These are phyloP conservation scores for Carettochelys insculpta DNA, from an alignment of 2,113 vertebrate genomes.

Conservation along the genomic window DNA sequence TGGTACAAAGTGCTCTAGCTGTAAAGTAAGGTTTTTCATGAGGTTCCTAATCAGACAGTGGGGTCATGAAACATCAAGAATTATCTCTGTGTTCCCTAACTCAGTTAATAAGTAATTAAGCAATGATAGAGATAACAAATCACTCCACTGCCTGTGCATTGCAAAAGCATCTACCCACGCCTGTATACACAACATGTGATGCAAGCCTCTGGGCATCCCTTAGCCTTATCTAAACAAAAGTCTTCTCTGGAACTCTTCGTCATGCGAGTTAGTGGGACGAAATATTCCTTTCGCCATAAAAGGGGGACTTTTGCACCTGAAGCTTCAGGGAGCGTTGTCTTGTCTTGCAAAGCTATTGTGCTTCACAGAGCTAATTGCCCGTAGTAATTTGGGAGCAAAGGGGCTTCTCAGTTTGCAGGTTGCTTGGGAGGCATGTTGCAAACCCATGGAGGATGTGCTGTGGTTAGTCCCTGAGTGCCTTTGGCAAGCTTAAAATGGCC, in stretches of 20 bases:
- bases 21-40: background rate
- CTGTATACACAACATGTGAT: constrained; percentile 67
- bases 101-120: constrained; percentile 69
- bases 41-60: background rate
- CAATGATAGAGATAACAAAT: constrained; percentile 59
- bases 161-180: constrained; percentile 58
- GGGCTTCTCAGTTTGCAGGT: background rate
- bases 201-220: constrained; percentile 68
- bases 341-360: constrained; percentile 53
- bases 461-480: background rate
- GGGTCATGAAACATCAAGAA: constrained; percentile 63
- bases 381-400: constrained; percentile 43
- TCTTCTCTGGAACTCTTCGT: constrained; percentile 69
- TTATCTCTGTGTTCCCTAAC: constrained; percentile 47
- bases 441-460: background rate
- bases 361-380: constrained; percentile 58
- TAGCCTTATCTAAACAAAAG: constrained; percentile 76
- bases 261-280: constrained; percentile 71
- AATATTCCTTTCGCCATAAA: constrained; percentile 73
- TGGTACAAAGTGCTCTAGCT: background rate
- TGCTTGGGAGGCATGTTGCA: background rate
- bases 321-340: constrained; percentile 61
- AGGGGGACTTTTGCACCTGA: constrained; percentile 66
- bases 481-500: background rate
- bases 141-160: constrained; percentile 63